A percentile compares a stretch with the other conserved stretches of the same genome.
Evolutionary conservation across 2,888 invertebrate species (phyloP).

Genomic region (Fragum fragum): DNA sequence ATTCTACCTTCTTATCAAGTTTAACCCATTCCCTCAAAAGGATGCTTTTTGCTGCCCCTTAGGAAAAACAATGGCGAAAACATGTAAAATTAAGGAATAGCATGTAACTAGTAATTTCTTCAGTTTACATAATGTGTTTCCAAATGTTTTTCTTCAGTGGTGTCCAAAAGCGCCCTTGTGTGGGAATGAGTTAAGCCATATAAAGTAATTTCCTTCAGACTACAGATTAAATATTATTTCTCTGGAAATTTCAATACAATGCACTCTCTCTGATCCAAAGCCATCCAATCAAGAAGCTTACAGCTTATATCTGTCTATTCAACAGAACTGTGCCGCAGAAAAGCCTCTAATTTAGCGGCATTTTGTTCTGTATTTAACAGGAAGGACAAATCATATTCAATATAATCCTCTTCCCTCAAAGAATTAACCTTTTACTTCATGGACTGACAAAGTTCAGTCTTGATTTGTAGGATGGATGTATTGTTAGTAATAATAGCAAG

Average conservation of each 20-base stretch:
- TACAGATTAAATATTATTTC: slow-evolving; percentile 64
- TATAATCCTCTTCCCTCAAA: slow-evolving; percentile 35
- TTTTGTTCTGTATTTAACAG: slow-evolving; percentile 29
- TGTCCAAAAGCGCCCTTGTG: too few relatives aligned
- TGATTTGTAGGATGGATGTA: too few relatives aligned
- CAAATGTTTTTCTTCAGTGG: too few relatives aligned
- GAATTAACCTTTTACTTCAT: background rate
- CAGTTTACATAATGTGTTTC: too few relatives aligned
- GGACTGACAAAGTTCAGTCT: background rate
- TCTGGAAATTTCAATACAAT: slow-evolving; percentile 54
- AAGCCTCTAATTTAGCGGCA: slow-evolving; percentile 48
- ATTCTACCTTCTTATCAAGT: too few relatives aligned
- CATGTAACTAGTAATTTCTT: too few relatives aligned
- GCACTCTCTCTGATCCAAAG: slow-evolving; percentile 58
- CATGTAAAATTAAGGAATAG: too few relatives aligned
- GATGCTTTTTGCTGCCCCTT: too few relatives aligned
- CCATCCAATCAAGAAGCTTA: slow-evolving; percentile 45
- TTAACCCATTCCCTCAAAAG: too few relatives aligned
- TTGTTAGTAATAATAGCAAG: too few relatives aligned
- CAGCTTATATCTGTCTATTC: slow-evolving; percentile 49
- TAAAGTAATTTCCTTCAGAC: slow-evolving; percentile 61
- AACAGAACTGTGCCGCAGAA: slow-evolving; percentile 43
- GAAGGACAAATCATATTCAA: slow-evolving; percentile 59
- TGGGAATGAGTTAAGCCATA: slow-evolving; percentile 37
- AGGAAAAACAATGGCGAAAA: too few relatives aligned